Conservation (phyloP, 2,888 invertebrate species). For the Drosophila melanocephala region DNA sequence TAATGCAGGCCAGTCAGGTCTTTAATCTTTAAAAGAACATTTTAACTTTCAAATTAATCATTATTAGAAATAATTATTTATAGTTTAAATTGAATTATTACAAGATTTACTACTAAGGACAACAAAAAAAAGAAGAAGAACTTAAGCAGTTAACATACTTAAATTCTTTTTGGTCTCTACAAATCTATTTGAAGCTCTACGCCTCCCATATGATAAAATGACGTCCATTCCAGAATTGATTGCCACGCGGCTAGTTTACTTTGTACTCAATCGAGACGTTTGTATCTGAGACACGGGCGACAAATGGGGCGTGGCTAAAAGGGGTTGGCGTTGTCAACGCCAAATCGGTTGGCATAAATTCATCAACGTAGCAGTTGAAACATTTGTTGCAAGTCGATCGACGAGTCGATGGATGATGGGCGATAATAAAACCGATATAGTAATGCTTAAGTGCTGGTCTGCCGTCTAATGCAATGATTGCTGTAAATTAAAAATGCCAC, state of each 20-base stretch:
- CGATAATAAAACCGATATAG: conserved; percentile 79
- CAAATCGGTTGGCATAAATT: conserved; percentile 75
- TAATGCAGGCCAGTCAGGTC: not conserved
- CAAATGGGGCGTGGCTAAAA: conserved; percentile 44
- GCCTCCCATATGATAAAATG: conserved; percentile 16
- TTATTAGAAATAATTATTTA: not conserved
- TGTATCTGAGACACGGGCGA: conserved; percentile 52
- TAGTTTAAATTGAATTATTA: not conserved
- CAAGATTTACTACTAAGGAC: not conserved
- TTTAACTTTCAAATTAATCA: not conserved
- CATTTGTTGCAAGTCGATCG: conserved; percentile 60
- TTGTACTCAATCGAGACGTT: conserved; percentile 54
- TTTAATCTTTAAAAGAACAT: not conserved
- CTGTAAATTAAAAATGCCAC: conserved; percentile 80
- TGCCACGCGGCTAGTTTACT: conserved; percentile 48
- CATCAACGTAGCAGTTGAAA: conserved; percentile 64
- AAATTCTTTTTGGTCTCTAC: not conserved
- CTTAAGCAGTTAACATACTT: too few relatives aligned
- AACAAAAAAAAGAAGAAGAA: not conserved
- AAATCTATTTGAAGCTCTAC: conserved; percentile 8
- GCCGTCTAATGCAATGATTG: conserved; percentile 71
- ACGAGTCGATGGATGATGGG: conserved; percentile 28
- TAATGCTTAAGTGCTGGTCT: conserved; percentile 67
- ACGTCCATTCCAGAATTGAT: conserved; percentile 35
- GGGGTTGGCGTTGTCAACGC: conserved; percentile 47